Percentiles rank a stretch among this genome's conserved stretches.
Evolutionary conservation across 2,797 vertebrate species (phyloP).

Genomic region (Mustela erminea): DNA sequence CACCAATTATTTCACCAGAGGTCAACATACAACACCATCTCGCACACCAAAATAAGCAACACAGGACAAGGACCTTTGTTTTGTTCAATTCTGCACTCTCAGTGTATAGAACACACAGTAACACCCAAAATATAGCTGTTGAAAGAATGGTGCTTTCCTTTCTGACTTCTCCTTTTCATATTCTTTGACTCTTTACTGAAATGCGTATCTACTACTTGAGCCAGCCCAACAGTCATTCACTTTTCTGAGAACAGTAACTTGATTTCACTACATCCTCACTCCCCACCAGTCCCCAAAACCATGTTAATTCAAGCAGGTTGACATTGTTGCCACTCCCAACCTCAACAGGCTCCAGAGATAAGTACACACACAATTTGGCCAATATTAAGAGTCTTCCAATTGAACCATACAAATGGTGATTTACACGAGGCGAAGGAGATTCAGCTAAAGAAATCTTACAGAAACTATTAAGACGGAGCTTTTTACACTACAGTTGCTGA

Average conservation of each 20-base stretch:
- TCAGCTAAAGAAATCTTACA: background rate
- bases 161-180: background rate
- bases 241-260: background rate
- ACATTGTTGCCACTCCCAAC: background rate
- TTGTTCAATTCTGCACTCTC: background rate
- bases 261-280: background rate
- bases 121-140: background rate
- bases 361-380: background rate
- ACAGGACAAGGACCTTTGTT: background rate
- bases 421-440: background rate
- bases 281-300: background rate
- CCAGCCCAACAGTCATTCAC: background rate
- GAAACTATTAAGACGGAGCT: slow-evolving; percentile 11
- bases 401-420: background rate
- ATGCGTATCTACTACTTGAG: background rate
- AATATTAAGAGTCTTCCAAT: background rate
- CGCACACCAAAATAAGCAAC: background rate
- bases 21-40: background rate
- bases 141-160: background rate
- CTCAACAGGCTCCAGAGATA: background rate
- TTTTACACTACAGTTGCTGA: background rate
- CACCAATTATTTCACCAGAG: background rate
- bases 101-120: background rate
- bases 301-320: background rate
- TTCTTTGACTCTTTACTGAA: background rate